Evolutionary conservation across 2,797 vertebrate species (phyloP).

Genomic region (Phrynocephalus forsythii): DNA sequence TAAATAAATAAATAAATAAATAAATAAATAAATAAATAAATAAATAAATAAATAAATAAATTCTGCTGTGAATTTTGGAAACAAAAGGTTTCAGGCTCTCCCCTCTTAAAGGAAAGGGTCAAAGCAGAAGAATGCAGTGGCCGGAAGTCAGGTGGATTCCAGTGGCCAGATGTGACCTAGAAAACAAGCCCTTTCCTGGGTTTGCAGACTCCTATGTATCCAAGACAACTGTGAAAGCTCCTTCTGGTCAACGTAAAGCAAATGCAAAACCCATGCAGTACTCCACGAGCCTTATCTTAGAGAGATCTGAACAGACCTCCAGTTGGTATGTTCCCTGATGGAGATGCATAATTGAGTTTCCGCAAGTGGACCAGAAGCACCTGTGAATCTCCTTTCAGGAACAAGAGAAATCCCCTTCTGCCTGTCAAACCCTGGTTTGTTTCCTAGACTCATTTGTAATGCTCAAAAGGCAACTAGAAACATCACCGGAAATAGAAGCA

Average conservation of each 20-base stretch:
- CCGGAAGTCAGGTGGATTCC: background rate
- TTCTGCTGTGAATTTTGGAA: too few species aligned
- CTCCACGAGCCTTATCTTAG: too few species aligned
- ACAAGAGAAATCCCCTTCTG: background rate
- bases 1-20: too few species aligned
- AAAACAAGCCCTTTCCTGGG: background rate
- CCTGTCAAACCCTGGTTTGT: background rate
- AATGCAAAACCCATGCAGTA: too few species aligned
- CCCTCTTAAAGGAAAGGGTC: background rate
- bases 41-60: too few species aligned
- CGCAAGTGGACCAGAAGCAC: background rate
- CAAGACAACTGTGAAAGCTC: too few species aligned
- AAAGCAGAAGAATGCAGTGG: too few species aligned
- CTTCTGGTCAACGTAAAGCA: too few species aligned
- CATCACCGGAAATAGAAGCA: background rate
- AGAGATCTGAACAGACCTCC: background rate
- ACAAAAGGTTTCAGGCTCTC: background rate
- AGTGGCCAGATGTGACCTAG: too few species aligned
- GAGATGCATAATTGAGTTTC: too few species aligned
- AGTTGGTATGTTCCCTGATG: background rate
- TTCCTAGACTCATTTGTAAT: background rate
- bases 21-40: too few species aligned
- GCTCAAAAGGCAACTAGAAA: background rate
- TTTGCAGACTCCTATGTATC: too few species aligned
- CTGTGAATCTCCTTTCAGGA: background rate